phyloP scores from a whole-genome alignment of 1,140 invertebrate species.

The Aphaenogaster floridana region DNA sequence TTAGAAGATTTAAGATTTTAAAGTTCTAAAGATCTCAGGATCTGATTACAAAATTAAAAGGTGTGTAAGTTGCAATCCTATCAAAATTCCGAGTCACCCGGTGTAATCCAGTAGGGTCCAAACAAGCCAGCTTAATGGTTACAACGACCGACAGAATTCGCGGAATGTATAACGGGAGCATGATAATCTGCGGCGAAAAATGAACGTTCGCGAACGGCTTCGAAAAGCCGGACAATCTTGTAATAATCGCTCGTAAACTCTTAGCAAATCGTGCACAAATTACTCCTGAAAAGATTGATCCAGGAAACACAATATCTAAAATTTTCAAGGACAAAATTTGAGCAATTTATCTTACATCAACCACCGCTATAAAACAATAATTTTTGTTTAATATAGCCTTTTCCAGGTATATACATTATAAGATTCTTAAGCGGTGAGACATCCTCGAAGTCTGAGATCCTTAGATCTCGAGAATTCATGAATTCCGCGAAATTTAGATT shows the following conservation, averaged over 20 bases:
- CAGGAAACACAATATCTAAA: neutral
- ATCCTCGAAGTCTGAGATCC: neutral
- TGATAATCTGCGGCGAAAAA: slow-evolving; percentile 69
- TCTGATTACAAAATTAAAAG: neutral
- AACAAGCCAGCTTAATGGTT: slow-evolving; percentile 65
- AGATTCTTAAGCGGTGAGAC: slow-evolving; percentile 6
- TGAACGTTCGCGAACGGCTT: slow-evolving; percentile 37
- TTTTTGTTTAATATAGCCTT: neutral
- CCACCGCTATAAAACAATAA: neutral
- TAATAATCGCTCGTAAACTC: slow-evolving; percentile 2
- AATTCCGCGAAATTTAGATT: neutral
- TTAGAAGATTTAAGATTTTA: neutral
- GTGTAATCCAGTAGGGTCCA: slow-evolving; percentile 47
- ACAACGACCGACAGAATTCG: slow-evolving; percentile 67
- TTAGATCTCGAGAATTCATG: neutral
- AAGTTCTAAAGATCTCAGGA: neutral
- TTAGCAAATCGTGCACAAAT: neutral
- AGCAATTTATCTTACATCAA: neutral
- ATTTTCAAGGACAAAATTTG: neutral
- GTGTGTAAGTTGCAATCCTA: slow-evolving; percentile 19
- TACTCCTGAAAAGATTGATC: neutral
- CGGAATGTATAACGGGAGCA: slow-evolving; percentile 77
- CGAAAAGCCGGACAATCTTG: slow-evolving; percentile 17
- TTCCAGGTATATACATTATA: neutral
- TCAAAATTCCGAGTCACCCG: slow-evolving; percentile 52